Evolutionary conservation across 1,140 invertebrate genomes (phyloP).

Genomic region (Nymphalis io): DNA sequence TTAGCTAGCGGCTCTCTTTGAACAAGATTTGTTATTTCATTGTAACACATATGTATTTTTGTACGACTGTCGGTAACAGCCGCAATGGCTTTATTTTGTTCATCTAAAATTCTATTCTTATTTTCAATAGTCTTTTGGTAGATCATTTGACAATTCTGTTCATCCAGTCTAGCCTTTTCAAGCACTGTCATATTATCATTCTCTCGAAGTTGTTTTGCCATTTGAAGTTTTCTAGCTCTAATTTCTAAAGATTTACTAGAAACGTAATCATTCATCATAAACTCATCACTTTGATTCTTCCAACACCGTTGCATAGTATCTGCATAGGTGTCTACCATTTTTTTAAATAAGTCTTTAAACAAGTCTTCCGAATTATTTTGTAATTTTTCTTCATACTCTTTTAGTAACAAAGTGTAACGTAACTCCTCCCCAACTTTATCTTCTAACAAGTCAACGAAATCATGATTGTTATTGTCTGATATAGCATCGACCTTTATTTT

Average conservation of each 20-base stretch:
- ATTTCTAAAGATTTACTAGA: conserved; percentile 57
- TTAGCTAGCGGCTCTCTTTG: conserved; percentile 56
- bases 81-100: conserved; percentile 73
- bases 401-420: conserved; percentile 65
- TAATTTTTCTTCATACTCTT: conserved; percentile 64
- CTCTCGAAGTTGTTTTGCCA: conserved; percentile 67
- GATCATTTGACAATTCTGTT: conserved; percentile 64
- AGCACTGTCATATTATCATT: conserved; percentile 70
- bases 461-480: conserved; percentile 32
- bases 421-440: conserved; percentile 66
- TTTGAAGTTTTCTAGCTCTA: conserved; percentile 63
- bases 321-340: conserved; percentile 62
- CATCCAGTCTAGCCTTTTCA: conserved; percentile 65
- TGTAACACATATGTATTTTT: conserved; percentile 66
- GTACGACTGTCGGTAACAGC: conserved; percentile 68
- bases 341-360: conserved; percentile 65
- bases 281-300: conserved; percentile 70
- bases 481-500: conserved; percentile 27
- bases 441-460: conserved; percentile 52
- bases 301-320: conserved; percentile 64
- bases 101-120: conserved; percentile 74
- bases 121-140: conserved; percentile 70
- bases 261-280: too few relatives aligned
- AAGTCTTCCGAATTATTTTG: conserved; percentile 57
- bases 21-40: conserved; percentile 64